Evolutionary conservation across 2,797 vertebrate genomes (phyloP), one percentile per base, ranked within the genome.

Genomic region (Urophycis tenuis): DNA sequence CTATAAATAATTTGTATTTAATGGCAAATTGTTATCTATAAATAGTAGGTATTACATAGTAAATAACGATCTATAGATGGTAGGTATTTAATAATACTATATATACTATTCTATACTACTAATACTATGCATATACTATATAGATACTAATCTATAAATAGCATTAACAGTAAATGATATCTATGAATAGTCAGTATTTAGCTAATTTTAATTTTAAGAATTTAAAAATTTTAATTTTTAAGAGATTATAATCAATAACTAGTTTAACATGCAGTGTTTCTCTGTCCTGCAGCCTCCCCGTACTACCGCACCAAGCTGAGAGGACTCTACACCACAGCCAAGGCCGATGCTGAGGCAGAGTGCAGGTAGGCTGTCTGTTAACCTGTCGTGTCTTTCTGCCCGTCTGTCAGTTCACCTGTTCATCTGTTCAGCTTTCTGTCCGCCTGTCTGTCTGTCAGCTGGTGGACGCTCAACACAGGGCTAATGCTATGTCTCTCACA

Each of bases 291-390:
- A 94, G 96, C 96, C 3, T 97, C 96, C 41, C 96, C 96, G 0
- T 97, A 97, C 81, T 97, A 96, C 85, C 92, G 96, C 72, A 96
- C 95, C n/a, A 97, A 97, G 83, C 92, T 97, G 36, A 90, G 95
- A 1, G 96, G 96, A 0, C 93, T 97, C 6, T 97, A 97, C 83
- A 96, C 95, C 14, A 97, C 96, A 0, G 95, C 96, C 33, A 97
- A 96, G 78, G 96, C 96, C 0, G 96, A 97, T 0, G 96, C 96
- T 0, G 96, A 97, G 86, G 95, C 96, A 0, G 96, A 97, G 85
- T 97, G 96, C 88, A 94, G 96, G 96, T 96, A 81, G 92, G 91
- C 75, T 25, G 0, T 1, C 32, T 17, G 19, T 60, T n/a, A n/a
- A n/a, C 49, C 22, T n/a, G 22, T n/a, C 49, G 6, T 60, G 49